Base-by-base conservation (phyloP, 2,888 invertebrate genomes). In the Prosapia bicincta region DNA sequence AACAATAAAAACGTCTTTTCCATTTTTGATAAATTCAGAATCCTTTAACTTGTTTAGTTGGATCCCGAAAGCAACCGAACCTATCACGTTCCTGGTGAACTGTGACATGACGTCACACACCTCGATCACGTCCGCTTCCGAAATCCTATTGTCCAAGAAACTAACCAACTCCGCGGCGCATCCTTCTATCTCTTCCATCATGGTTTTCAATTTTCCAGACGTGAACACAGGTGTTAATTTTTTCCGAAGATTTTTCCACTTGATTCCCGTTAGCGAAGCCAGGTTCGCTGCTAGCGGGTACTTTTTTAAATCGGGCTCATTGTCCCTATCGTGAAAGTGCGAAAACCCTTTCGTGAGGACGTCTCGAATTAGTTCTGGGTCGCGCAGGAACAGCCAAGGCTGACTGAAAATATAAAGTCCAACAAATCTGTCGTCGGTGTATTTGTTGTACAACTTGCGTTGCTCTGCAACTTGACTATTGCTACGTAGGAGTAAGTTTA, bases 1-100 rank as follows among this genome's bases (percentile, higher is more conserved):
- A 15, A 73, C 30, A 25, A 30, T 70, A 20, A 78, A 78, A 2
- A 75, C 75, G 7, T 32, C 30, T n/a, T 24, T 66, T 0, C 77
- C 69, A 26, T 71, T 38, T 38, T 38, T 38, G 2, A 38, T 38
- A 38, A 38, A 54, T 2, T 54, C 13, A n/a, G 54, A 13, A 20
- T 54, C 54, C n/a, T 3, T n/a, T n/a, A 54, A 20, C n/a, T n/a
- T 20, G 13, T 54, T 54, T n/a, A 54, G 20, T 5, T n/a, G 5
- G 13, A n/a, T 20, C 5, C 54, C 54, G 20, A 54, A 54, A 54
- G 54, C 54, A 20, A 54, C 13, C 3, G 54, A 54, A 1, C 54
- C 54, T 2, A 54, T 20, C 54, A 20, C 54, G 5, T 20, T n/a
- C 3, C 6, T 20, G 1, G 54, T 5, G 13, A 6, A 54, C 20